Evolutionary conservation across 2,113 vertebrate genomes (phyloP).

Genomic region (Pleuronectes platessa): DNA sequence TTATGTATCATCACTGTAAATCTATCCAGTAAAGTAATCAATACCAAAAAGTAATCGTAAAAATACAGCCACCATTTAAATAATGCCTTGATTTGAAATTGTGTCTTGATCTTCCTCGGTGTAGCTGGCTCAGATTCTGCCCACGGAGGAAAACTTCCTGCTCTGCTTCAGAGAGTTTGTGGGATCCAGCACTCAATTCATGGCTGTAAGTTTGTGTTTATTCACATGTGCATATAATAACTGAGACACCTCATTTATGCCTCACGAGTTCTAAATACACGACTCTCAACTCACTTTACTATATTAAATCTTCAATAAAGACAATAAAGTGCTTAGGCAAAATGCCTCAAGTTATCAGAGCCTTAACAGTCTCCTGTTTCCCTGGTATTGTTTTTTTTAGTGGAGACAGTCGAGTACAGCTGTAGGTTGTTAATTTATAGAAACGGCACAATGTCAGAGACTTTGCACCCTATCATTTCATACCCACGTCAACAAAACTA

Average conservation of each 20-base stretch:
- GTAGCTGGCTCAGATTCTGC: conserved; percentile 95
- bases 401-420: neutral
- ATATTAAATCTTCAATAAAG: conserved; percentile 1
- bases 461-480: too few species aligned
- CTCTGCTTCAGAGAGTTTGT: conserved; percentile 95
- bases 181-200: conserved; percentile 93
- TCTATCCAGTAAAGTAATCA: neutral
- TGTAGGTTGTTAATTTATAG: neutral
- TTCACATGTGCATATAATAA: neutral
- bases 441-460: too few species aligned
- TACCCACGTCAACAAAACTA: too few species aligned
- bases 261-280: neutral
- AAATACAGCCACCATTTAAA: neutral
- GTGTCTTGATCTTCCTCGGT: neutral
- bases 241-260: neutral
- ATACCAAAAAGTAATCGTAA: neutral
- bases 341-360: conserved; percentile 7
- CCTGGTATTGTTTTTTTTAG: neutral
- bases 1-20: neutral
- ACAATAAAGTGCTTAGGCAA: neutral
- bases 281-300: neutral
- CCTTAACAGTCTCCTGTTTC: conserved; percentile 20
- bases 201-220: conserved; percentile 86
- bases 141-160: conserved; percentile 97
- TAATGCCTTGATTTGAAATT: neutral